Percentiles rank a stretch among this genome's conserved stretches.
Conservation (phyloP, 2,888 invertebrate genomes). For the Orgyia antiqua region DNA sequence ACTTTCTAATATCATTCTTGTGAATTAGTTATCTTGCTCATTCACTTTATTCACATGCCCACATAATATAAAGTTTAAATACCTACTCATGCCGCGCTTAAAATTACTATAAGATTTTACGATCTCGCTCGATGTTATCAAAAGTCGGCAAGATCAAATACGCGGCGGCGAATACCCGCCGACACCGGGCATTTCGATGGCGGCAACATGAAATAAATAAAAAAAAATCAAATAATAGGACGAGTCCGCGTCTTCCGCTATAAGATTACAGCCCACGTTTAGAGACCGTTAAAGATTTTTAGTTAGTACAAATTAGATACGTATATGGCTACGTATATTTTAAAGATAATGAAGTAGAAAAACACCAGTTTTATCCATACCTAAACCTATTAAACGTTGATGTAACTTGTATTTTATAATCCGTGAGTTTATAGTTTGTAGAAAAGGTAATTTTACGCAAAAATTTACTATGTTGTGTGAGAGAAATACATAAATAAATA, state of each 20-base stretch:
- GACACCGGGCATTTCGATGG: conserved; percentile 27
- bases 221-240: conserved; percentile 30
- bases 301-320: neutral
- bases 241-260: conserved; percentile 28
- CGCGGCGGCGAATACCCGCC: conserved; percentile 27
- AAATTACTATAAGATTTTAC: conserved; percentile 37
- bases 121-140: conserved; percentile 44
- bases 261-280: conserved; percentile 6
- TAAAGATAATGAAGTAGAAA: too few relatives aligned
- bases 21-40: conserved; percentile 8
- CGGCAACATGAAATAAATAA: conserved; percentile 34
- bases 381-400: too few relatives aligned
- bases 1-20: neutral
- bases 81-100: conserved; percentile 31
- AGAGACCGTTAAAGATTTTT: conserved; percentile 7
- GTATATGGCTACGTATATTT: too few relatives aligned
- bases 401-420: too few relatives aligned
- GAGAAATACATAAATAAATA: too few relatives aligned
- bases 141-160: conserved; percentile 40
- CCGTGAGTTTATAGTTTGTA: too few relatives aligned
- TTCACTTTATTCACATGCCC: conserved; percentile 17
- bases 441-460: too few relatives aligned
- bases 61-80: conserved; percentile 30
- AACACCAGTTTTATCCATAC: too few relatives aligned
- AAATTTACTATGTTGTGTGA: too few relatives aligned